Evolutionary conservation across 2,888 invertebrate genomes (phyloP), one percentile per base, ranked within the genome.

Genomic region (Pelosia muscerda): DNA sequence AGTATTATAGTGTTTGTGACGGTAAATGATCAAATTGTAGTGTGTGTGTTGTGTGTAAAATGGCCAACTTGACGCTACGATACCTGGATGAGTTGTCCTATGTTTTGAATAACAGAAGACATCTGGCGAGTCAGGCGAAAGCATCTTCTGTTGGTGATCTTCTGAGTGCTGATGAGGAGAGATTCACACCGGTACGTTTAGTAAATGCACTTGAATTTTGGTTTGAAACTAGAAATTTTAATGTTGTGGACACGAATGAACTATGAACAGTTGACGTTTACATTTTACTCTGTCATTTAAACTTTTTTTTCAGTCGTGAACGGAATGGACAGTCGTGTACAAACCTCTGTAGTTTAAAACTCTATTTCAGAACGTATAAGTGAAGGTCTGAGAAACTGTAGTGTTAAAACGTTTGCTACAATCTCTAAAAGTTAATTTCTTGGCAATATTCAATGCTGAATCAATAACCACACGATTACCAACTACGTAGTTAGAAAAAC

Each of bases 1-100:
- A 74, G 76, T 77, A 79, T 79, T 83, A 77, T 83, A 71, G 74
- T 74, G 84, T 65, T 75, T 78, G 86, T 85, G 81, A 77, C 79
- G 77, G 72, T 84, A 77, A 78, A 84, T 84, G 80, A 71, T 78
- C 72, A 70, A 73, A 77, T 76, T 73, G 57, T 68, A 77, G 77
- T 78, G 81, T 69, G 71, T 74, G 86, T 83, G 83, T 78, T 81
- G 81, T 84, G 83, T 81, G 80, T 75, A 79, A 75, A 81, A 94
- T 94, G 94, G 94, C 94, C 34, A 94, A 94, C 79, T 85, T 95
- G 80, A 94, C 95, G 74, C 83, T 95, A 66, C 86, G 94, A 56
- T 95, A 95, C 89, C 91, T 95, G 91, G 95, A 95, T 86, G 95
- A 95, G 88, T 81, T 95, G 76, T 95, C 95, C 34, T 94, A 90